Evolutionary conservation across 2,888 invertebrate species (phyloP), one percentile per base, ranked within the genome.

Genomic region (Branchipolynoe longqiensis): DNA sequence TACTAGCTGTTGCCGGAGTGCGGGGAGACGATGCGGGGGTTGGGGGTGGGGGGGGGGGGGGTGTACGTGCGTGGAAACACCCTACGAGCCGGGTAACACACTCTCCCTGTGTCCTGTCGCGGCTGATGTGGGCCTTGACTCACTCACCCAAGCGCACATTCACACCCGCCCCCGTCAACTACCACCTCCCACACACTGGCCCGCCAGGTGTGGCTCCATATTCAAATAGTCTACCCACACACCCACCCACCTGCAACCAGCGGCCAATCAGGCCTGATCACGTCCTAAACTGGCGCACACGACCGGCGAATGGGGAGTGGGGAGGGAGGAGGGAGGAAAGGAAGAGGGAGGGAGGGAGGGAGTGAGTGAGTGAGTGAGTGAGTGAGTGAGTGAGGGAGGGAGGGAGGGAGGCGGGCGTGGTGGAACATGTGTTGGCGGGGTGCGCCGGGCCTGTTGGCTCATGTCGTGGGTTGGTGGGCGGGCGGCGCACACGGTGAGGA

Each of bases 261-360:
- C 36, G n/a, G 62, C 62, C 31, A 62, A 62, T 62, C 69, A 38
- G 38, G 36, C 18, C 69, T 33, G 69, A 69, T 69, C 69, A 69
- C 18, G 36, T n/a, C 69, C n/a, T 14, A 33, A 33, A 36, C 69
- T 36, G 4, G 25, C 58, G n/a, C 58, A n/a, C 48, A 12, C 48
- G n/a, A n/a, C n/a, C n/a, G 62, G 62, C 25, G 62, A 14, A 4
- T 18, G 62, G 12, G 62, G 12, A 31, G 62, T 62, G 25, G 18
- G 69, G 33, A 4, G 31, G 62, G 31, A 31, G 6, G 28, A 31
- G 2, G 31, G 28, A 33, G 3, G 62, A 25, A 22, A 18, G 33
- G 14, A 18, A 33, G 22, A 0, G 14, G 36, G 22, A 38, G 4
- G 58, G 1, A 69, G 69, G 12, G 14, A 1, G 62, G 69, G 2